These are phyloP conservation scores for Acromyrmex charruanus DNA, from an alignment of 1,140 invertebrate genomes.

Conservation along the genomic window DNA sequence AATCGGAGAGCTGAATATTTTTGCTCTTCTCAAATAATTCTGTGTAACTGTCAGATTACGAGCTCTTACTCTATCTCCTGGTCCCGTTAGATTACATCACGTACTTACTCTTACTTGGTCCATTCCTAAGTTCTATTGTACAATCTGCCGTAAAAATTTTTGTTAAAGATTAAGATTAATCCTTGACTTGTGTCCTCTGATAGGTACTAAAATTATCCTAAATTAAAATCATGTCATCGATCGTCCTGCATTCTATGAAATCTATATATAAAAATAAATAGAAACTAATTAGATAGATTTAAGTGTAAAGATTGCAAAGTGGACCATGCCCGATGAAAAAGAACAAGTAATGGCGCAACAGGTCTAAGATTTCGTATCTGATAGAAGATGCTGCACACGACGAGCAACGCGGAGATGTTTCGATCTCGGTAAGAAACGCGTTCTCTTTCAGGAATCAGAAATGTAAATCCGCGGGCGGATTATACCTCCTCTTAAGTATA, in stretches of 20 bases:
- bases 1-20: constrained; percentile 59
- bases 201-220: neutral
- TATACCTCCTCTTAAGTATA: constrained; percentile 44
- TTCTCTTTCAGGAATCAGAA: constrained; percentile 23
- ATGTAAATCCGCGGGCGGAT: constrained; percentile 24
- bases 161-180: neutral
- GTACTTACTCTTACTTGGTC: neutral
- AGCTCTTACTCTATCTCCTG: constrained; percentile 47
- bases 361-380: constrained; percentile 2
- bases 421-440: neutral
- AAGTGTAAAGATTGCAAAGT: constrained; percentile 13
- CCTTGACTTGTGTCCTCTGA: neutral
- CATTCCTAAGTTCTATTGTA: neutral
- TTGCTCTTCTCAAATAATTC: constrained; percentile 69
- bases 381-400: constrained; percentile 14
- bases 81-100: constrained; percentile 29
- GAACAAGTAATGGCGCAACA: constrained; percentile 16
- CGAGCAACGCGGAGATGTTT: neutral
- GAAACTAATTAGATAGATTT: constrained; percentile 1
- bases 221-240: neutral
- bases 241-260: neutral
- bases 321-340: neutral
- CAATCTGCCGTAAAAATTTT: neutral
- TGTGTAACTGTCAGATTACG: constrained; percentile 77
- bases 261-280: neutral